Evolutionary conservation across 1,140 invertebrate genomes (phyloP), one percentile per base, ranked within the genome.

Genomic region (Rhysida immarginata): DNA sequence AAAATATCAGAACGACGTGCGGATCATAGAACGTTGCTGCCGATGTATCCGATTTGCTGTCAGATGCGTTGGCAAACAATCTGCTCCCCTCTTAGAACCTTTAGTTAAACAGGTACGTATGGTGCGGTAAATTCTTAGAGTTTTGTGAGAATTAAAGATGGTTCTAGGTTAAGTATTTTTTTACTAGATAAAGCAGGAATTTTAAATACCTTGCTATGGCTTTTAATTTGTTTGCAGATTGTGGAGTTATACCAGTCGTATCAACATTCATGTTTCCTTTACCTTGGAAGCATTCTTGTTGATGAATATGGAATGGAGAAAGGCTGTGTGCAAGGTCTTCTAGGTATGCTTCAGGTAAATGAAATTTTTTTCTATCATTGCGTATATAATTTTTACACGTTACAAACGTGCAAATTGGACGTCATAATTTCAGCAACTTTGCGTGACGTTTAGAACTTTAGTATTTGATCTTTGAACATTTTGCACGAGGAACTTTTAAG

Each of bases 211-310:
- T n/a, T n/a, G n/a, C n/a, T n/a, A 35, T 35, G 16, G 5, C 5
- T 35, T 35, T 35, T 8, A 35, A 35, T 16, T 35, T 16, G 50
- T 57, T 68, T 70, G 16, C 62, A 90, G 79, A 88, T 97, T 66
- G 82, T 93, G 0, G 68, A 74, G 43, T 73, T 96, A n/a, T 99
- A 97, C 70, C 70, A 77, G 20, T 60, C 73, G 20, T 81, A 89
- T 68, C 80, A 85, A 60, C 93, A 97, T 71, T 94, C 90, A 52
- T 96, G 93, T 71, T 89, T 95, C 67, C 77, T 98, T 2, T 98
- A 98, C 68, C 75, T 98, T 50, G 88, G 87, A 5, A 92, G 88
- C 60, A 92, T 99, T 64, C 72, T 99, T 44, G 93, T 96, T 13
- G 93, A 98, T 72, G 93, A 96, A 72, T 95, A 93, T 68, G 88